These are phyloP conservation scores for Salvator merianae DNA, from an alignment of 2,113 vertebrate species.

Conservation along the genomic window DNA sequence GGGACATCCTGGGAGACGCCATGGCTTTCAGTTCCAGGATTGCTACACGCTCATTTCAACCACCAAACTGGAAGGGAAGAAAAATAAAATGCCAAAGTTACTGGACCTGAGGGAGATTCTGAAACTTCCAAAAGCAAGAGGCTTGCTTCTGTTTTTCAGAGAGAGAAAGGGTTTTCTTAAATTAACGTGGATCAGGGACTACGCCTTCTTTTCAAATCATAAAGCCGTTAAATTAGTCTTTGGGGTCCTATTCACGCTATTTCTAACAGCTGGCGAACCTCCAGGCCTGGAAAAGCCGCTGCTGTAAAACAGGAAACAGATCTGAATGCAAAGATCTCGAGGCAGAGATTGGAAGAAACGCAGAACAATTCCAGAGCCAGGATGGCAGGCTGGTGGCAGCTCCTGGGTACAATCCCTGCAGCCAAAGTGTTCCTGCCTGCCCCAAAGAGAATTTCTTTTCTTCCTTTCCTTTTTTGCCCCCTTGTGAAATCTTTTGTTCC, in stretches of 20 bases:
- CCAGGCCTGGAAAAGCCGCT: background rate
- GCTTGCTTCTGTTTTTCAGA: background rate
- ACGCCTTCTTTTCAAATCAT: conserved; percentile 38
- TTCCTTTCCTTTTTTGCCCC: too few species aligned
- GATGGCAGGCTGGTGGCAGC: conserved; percentile 25
- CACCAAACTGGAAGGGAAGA: conserved; percentile 60
- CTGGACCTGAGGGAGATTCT: background rate
- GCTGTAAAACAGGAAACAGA: background rate
- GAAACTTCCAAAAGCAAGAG: background rate
- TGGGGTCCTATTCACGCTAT: conserved; percentile 24
- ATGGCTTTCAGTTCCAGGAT: conserved; percentile 54
- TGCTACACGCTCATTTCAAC: conserved; percentile 47
- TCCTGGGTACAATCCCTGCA: background rate
- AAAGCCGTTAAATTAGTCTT: conserved; percentile 42
- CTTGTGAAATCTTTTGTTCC: conserved; percentile 26
- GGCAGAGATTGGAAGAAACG: background rate
- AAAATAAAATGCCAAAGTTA: background rate
- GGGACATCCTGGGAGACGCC: conserved; percentile 57
- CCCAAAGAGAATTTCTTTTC: conserved; percentile 3
- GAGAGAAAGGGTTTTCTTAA: conserved; percentile 13
- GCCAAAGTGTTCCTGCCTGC: conserved; percentile 5
- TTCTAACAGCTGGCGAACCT: conserved; percentile 28
- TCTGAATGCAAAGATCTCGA: background rate
- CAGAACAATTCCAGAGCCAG: conserved; percentile 11
- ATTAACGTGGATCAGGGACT: conserved; percentile 16